A percentile compares a stretch with the other conserved stretches of the same genome.
phyloP scores from a whole-genome alignment of 1,140 invertebrate species.

The Neoseiulus cucumeris region DNA sequence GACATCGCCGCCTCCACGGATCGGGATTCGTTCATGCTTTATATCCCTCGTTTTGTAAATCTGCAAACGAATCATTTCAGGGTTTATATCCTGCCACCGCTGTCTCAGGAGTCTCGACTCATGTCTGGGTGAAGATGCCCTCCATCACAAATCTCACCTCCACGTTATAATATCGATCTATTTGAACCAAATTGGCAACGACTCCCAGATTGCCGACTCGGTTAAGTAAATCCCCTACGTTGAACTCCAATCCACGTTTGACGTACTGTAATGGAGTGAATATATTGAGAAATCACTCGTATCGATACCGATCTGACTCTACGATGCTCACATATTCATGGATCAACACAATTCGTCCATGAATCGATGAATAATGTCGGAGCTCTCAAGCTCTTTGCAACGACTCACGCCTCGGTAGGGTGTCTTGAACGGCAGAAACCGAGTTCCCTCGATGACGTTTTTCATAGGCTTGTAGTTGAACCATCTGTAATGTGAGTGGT shows the following conservation, averaged over 20 bases:
- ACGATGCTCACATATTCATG: not conserved
- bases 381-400: too few species aligned
- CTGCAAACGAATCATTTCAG: too few species aligned
- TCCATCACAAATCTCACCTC: not conserved
- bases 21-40: too few species aligned
- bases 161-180: not conserved
- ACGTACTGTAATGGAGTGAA: too few species aligned
- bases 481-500: slow-evolving; percentile 14
- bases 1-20: too few species aligned
- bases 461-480: slow-evolving; percentile 13
- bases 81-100: too few species aligned
- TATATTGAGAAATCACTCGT: too few species aligned
- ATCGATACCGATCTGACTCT: too few species aligned
- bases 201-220: not conserved
- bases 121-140: too few species aligned
- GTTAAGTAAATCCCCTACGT: not conserved
- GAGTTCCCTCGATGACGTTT: slow-evolving; percentile 3
- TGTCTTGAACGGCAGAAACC: slow-evolving; percentile 16
- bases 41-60: too few species aligned
- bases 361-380: not conserved
- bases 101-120: too few species aligned
- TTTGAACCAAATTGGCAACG: not conserved
- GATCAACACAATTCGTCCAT: not conserved
- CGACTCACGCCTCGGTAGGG: not conserved
- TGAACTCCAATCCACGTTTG: too few species aligned